Base-by-base conservation (phyloP, 2,797 vertebrate genomes). In the Macroramphosus scolopax region DNA sequence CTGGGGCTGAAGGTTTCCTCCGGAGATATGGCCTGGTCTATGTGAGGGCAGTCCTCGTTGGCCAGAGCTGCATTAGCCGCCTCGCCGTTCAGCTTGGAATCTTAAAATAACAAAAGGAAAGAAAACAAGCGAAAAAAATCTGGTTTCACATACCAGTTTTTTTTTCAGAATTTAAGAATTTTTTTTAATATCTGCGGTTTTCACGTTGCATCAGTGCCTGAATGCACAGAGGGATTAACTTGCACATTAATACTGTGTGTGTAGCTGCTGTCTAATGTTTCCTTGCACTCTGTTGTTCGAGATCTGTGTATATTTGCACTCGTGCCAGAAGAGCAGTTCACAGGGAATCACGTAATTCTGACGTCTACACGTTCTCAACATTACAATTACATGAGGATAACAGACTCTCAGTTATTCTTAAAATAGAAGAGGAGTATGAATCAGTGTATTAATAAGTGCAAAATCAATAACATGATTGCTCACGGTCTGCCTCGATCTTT, bases 41-140 rank as follows among this genome's bases (percentile, higher is more conserved):
- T 99, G 83, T 98, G 96, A 86, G 97, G 97, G 85, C 97, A 99
- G 82, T 99, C 97, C 92, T 99, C 97, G 43, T 99, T 97, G 85
- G 96, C 97, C 90, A 99, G 89, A 72, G 97, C 96, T 64, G 97
- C 97, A 58, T 98, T 95, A 79, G 95, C 95, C 74, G 96, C 93
- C 85, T 98, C 97, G 51, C 96, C 97, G 56, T 99, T 99, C 85
- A 98, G 90, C 92, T 99, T 98, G 88, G 95, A 95, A 91, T 98
- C 97, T 99, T 92, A 18, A 38, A 17, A 33, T 62, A 47, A 46
- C 24, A 45, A 28, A 20, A 40, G n/a, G 47, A 17, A 39, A 0
- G 49, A 25, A 50, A 51, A 58, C 2, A 57, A 32, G 28, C 5
- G 18, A 9, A 12, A 31, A 5, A 34, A 43, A 49, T 46, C 17